Percentiles rank a stretch among this genome's conserved stretches.
phyloP scores from a whole-genome alignment of 2,113 vertebrate genomes.

The Pedionomus torquatus region DNA sequence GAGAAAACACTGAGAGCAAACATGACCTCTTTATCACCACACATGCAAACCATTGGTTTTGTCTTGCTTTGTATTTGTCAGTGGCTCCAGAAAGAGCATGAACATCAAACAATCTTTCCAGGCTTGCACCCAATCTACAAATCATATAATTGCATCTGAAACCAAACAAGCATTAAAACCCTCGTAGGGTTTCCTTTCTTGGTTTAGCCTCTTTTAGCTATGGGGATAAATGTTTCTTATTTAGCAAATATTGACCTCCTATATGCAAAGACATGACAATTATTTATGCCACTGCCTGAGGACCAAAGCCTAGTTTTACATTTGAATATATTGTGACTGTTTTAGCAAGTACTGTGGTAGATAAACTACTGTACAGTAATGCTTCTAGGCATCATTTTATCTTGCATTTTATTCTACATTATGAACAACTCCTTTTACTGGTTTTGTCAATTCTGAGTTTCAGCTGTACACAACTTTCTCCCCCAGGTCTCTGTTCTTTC shows the following conservation, averaged over 20 bases:
- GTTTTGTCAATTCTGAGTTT: neutral
- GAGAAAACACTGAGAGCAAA: neutral
- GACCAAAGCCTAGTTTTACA: neutral
- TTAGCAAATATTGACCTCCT: slow-evolving; percentile 3
- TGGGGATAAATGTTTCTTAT: neutral
- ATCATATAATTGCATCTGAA: neutral
- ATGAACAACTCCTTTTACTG: neutral
- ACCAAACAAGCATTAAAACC: neutral
- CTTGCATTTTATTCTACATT: neutral
- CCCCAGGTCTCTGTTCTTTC: neutral
- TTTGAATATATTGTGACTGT: neutral
- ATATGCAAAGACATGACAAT: neutral
- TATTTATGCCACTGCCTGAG: neutral
- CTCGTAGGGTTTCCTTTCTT: neutral
- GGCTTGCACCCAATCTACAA: neutral
- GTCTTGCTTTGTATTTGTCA: neutral
- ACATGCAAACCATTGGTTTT: neutral
- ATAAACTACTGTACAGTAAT: neutral
- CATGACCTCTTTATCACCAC: neutral
- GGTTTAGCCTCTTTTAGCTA: neutral
- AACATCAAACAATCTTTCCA: neutral
- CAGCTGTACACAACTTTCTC: neutral
- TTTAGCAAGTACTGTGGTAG: neutral
- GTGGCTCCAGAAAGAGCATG: neutral
- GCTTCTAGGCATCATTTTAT: slow-evolving; percentile 8